These are phyloP conservation scores for Mobula birostris DNA, from an alignment of 2,113 vertebrate genomes.

Conservation along the genomic window DNA sequence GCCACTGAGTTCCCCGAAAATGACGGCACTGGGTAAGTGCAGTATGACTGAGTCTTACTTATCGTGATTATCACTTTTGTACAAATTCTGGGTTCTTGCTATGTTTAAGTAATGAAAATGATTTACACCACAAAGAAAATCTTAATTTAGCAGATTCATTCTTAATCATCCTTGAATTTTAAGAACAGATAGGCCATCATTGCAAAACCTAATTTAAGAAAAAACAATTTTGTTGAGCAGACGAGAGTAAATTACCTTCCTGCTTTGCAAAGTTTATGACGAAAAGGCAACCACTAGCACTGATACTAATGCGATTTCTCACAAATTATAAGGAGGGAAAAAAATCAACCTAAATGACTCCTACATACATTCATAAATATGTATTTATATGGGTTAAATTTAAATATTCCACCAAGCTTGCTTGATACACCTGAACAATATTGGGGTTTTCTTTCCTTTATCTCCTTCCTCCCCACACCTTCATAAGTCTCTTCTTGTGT, in stretches of 20 bases:
- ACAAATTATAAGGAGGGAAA: neutral
- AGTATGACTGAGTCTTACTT: neutral
- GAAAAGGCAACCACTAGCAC: neutral
- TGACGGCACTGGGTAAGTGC: neutral
- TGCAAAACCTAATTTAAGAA: neutral
- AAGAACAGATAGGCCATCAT: neutral
- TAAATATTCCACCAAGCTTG: neutral
- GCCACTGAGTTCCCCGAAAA: neutral
- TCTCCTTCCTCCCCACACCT: neutral
- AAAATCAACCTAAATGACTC: too few species aligned
- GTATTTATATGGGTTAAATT: neutral
- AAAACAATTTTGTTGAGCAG: neutral
- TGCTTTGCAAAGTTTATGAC: neutral
- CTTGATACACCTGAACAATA: neutral
- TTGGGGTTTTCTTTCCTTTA: neutral
- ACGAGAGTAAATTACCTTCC: neutral
- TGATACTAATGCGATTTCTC: neutral
- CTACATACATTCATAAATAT: neutral
- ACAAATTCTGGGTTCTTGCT: neutral
- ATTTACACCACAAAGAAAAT: neutral
- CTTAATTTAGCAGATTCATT: slow-evolving; percentile 4
- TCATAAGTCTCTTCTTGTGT: neutral
- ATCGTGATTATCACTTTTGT: neutral
- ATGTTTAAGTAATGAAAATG: neutral
- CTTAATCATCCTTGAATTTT: neutral